Percentiles rank a stretch among this genome's conserved stretches.
These are phyloP conservation scores for Esox masquinongy DNA, from an alignment of 2,797 vertebrate genomes.

Conservation along the genomic window DNA sequence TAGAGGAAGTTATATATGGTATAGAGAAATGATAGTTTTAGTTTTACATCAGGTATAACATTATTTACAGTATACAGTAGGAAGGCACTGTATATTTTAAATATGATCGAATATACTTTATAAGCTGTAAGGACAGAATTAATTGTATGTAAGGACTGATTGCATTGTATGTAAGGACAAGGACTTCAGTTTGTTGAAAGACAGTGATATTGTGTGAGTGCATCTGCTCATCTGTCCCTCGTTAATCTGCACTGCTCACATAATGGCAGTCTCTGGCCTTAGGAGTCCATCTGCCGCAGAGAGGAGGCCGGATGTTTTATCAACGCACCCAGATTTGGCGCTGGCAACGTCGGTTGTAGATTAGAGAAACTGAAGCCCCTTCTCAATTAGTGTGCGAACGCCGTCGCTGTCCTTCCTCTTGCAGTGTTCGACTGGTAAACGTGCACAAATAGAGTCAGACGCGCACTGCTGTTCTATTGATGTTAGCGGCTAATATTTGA, in stretches of 20 bases:
- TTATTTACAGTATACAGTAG: too few species aligned
- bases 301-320: slow-evolving; percentile 10
- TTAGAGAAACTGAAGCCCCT: slow-evolving; percentile 3
- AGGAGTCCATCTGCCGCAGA: slow-evolving; percentile 16
- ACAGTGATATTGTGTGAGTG: not conserved
- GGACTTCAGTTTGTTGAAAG: not conserved
- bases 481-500: not conserved
- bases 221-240: slow-evolving; percentile 11
- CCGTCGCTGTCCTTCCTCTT: not conserved
- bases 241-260: slow-evolving; percentile 9
- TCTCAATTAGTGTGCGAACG: not conserved
- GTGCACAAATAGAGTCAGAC: not conserved
- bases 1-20: too few species aligned
- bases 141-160: too few species aligned
- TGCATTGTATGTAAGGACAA: not conserved
- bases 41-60: too few species aligned
- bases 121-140: too few species aligned
- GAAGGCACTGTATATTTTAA: too few species aligned
- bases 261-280: slow-evolving; percentile 13
- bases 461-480: not conserved
- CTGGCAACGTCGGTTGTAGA: not conserved
- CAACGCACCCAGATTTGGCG: slow-evolving; percentile 7
- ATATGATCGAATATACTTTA: too few species aligned
- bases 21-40: too few species aligned
- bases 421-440: not conserved